Evolutionary conservation across 2,113 vertebrate species (phyloP), one percentile per base, ranked within the genome.

Genomic region (Gobio gobio): DNA sequence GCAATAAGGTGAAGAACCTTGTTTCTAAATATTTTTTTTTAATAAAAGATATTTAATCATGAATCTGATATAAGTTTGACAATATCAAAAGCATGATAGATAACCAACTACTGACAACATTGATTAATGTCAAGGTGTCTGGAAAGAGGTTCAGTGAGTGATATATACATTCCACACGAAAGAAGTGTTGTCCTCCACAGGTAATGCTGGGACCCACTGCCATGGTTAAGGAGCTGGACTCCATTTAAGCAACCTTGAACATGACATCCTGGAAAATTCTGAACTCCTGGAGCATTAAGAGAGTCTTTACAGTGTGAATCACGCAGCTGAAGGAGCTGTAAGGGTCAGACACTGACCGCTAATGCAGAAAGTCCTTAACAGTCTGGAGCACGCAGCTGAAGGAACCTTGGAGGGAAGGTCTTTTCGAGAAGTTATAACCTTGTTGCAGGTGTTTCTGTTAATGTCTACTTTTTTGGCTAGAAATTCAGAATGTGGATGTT

Each of bases 241-340:
- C 18, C 76, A 78, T 78, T 78, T 59, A 59, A 78, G 40, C 20
- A 59, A 5, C 33, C 29, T 59, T 78, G 10, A 54, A 54, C 49
- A 76, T 76, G 16, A 76, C 74, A 54, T 43, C 16, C 20, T n/a
- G 54, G 22, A 36, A 78, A 78, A 78, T 78, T n/a, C 56, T 5
- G 74, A 77, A 51, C 74, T 77, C 18, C 76, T 78, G 54, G 18
- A 61, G 76, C 56, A 59, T n/a, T 59, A 33, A 78, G 22, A 51
- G 29, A 78, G 56, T 43, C 56, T 78, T 78, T 54, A 76, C 47
- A 76, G 49, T 54, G 22, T 74, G 72, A 74, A 74, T 74, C 72
- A 74, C 0, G 2, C 14, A 54, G 6, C 9, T 54, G 49, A 76
- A 33, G 74, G 26, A 76, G 49, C 14, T 54, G 45, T 76, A 54